Conservation (phyloP, 2,888 invertebrate species). For the Morinoia aosen region DNA sequence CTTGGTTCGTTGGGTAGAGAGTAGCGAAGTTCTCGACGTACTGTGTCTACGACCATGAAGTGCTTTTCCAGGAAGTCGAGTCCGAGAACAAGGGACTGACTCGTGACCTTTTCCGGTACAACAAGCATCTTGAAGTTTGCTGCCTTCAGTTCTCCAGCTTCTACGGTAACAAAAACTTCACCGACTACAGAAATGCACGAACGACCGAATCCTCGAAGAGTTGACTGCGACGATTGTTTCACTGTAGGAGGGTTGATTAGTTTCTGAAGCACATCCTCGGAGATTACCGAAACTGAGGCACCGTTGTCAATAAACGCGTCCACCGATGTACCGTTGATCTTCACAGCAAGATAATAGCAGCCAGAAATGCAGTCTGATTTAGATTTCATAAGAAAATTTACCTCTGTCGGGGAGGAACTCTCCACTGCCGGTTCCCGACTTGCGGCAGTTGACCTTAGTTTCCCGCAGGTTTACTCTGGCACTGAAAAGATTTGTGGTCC, state of each 20-base stretch:
- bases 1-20: slow-evolving; percentile 1
- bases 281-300: neutral
- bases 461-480: neutral
- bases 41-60: too few species aligned
- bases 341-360: neutral
- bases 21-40: too few species aligned
- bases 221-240: neutral
- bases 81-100: neutral
- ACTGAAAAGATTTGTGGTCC: neutral
- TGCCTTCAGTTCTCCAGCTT: neutral
- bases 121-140: neutral
- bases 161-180: neutral
- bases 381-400: neutral
- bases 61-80: neutral
- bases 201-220: neutral
- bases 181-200: neutral
- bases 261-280: neutral
- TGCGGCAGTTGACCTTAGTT: neutral
- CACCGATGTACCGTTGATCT: neutral
- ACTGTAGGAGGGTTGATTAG: neutral
- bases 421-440: neutral
- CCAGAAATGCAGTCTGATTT: neutral
- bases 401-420: neutral
- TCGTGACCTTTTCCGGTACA: too few species aligned
- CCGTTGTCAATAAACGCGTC: neutral